Percentiles rank a stretch among this genome's conserved stretches.
Evolutionary conservation across 2,888 invertebrate species (phyloP).

Genomic region (Matsumyia berberina): DNA sequence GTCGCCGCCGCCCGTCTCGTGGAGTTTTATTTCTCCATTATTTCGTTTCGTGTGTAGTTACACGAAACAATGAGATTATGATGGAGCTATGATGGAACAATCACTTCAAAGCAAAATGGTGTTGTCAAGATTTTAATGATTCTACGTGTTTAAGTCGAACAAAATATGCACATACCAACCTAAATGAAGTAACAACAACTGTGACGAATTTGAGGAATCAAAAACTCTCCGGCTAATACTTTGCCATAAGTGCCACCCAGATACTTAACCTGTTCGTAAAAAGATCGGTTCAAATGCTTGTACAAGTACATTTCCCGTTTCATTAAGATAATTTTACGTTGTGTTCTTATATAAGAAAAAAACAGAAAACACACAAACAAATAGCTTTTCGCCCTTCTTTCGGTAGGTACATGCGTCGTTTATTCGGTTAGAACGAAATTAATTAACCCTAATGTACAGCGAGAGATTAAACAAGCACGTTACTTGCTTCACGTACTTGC

Average conservation of each 20-base stretch:
- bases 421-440: conserved; percentile 9
- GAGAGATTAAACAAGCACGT: conserved; percentile 2
- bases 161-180: no score
- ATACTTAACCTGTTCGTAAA: background rate
- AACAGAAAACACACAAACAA: background rate
- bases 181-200: no score
- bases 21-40: conserved; percentile 9
- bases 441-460: conserved; percentile 8
- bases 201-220: no score
- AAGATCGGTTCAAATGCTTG: background rate
- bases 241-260: no score
- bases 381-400: background rate
- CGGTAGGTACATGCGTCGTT: background rate
- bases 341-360: background rate
- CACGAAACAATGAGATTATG: no score
- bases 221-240: background rate
- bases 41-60: background rate
- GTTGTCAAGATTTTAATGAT: no score
- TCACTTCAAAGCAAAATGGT: no score
- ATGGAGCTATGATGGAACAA: no score
- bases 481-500: background rate
- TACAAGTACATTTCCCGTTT: background rate
- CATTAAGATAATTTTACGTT: conserved; percentile 5
- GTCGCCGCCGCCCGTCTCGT: no score
- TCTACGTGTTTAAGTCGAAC: no score